Evolutionary conservation across 2,797 vertebrate genomes (phyloP).

Genomic region (Myotis findleyi): DNA sequence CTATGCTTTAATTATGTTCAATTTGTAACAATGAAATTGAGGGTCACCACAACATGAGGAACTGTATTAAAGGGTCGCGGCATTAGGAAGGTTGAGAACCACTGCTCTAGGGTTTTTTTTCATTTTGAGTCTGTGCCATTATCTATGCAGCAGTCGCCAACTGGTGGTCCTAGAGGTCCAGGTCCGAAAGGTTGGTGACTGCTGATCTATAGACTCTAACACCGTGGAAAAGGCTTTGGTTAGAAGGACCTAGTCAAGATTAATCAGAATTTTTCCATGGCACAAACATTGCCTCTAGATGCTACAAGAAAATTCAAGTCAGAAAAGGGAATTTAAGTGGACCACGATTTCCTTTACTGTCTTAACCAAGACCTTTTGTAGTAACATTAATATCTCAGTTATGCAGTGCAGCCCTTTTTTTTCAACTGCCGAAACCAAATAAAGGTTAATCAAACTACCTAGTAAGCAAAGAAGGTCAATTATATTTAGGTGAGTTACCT

Average conservation of each 20-base stretch:
- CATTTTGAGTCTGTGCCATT: not conserved
- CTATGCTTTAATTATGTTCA: too few species aligned
- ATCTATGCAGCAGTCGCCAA: not conserved
- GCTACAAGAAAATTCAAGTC: not conserved
- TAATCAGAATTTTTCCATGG: constrained; percentile 17
- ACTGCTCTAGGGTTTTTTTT: not conserved
- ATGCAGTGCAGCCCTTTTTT: not conserved
- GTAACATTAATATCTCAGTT: not conserved
- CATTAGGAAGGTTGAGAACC: too few species aligned
- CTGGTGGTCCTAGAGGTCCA: too few species aligned
- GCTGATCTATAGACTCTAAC: not conserved
- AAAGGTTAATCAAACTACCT: not conserved
- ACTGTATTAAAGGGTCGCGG: too few species aligned
- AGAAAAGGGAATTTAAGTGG: not conserved
- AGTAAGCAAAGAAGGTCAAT: not conserved
- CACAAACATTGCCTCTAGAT: not conserved
- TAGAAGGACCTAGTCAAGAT: not conserved
- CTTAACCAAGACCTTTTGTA: not conserved
- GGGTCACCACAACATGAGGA: too few species aligned
- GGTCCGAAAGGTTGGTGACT: too few species aligned
- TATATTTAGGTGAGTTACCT: constrained; percentile 30
- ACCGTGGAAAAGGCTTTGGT: not conserved
- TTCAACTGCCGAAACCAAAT: not conserved
- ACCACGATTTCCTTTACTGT: not conserved
- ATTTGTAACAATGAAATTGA: too few species aligned